A percentile compares a stretch with the other conserved stretches of the same genome.
These are phyloP conservation scores for Drosophila ercepeae DNA, from an alignment of 1,140 invertebrate genomes.

Conservation along the genomic window DNA sequence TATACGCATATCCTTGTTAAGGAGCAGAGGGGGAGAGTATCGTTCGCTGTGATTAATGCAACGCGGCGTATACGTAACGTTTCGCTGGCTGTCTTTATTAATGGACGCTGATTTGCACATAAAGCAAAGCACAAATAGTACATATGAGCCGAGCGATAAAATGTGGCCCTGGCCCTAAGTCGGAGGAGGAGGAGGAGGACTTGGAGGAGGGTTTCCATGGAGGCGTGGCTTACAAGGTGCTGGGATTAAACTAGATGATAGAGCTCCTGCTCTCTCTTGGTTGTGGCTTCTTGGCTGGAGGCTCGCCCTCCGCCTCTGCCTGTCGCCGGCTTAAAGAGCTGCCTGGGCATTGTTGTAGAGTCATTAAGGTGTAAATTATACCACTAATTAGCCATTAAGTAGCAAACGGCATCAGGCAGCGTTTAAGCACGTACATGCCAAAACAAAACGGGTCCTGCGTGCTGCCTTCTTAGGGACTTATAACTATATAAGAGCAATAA, in stretches of 20 bases:
- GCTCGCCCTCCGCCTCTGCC: neutral
- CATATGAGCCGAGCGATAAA: conserved; percentile 47
- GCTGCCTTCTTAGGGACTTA: conserved; percentile 10
- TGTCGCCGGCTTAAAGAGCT: conserved; percentile 23
- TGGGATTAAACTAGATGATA: conserved; percentile 53
- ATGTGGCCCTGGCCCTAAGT: conserved; percentile 7
- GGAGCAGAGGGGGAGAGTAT: conserved; percentile 44
- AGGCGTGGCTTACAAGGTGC: conserved; percentile 14
- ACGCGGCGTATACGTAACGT: conserved; percentile 67
- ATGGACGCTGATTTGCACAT: conserved; percentile 77
- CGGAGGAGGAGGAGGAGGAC: too few species aligned
- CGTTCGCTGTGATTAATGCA: conserved; percentile 71
- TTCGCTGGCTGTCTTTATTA: conserved; percentile 72
- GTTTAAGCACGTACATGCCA: conserved; percentile 54
- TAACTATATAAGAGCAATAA: conserved; percentile 68
- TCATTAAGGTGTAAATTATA: conserved; percentile 82
- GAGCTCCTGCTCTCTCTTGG: conserved; percentile 14
- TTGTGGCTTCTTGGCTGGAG: conserved; percentile 51
- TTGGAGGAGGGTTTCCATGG: neutral
- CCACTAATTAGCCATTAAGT: conserved; percentile 80
- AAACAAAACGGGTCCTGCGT: conserved; percentile 24
- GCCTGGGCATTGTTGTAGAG: conserved; percentile 67
- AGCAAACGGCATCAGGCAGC: conserved; percentile 49
- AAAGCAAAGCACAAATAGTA: conserved; percentile 48
- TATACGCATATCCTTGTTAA: conserved; percentile 4